Percentiles rank a stretch among this genome's conserved stretches.
Conservation (phyloP, 2,888 invertebrate genomes). For the Acrobasis repandana region DNA sequence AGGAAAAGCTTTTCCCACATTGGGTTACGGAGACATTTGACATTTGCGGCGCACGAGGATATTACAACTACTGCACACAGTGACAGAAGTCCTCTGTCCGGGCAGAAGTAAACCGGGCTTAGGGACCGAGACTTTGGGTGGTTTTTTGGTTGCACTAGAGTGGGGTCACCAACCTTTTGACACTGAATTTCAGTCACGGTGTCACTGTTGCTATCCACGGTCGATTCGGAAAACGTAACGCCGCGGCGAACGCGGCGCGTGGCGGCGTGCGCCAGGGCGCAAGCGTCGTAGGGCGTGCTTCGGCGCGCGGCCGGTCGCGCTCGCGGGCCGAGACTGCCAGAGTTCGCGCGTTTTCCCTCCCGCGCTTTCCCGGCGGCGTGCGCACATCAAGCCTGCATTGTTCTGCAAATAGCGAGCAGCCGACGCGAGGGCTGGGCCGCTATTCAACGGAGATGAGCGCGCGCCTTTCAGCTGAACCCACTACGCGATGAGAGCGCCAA, state of each 20-base stretch:
- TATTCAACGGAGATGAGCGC: slow-evolving; percentile 60
- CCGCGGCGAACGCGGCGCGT: slow-evolving; percentile 75
- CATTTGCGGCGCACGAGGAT: slow-evolving; percentile 64
- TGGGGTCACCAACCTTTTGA: slow-evolving; percentile 80
- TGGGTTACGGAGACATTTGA: slow-evolving; percentile 47
- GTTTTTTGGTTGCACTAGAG: slow-evolving; percentile 57
- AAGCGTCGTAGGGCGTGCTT: slow-evolving; percentile 58
- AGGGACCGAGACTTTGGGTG: slow-evolving; percentile 48
- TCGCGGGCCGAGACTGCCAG: slow-evolving; percentile 72
- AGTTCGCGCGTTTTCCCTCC: slow-evolving; percentile 70
- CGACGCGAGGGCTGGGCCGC: slow-evolving; percentile 66
- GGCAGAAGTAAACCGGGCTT: slow-evolving; percentile 43
- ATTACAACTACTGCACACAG: slow-evolving; percentile 43
- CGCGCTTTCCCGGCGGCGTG: slow-evolving; percentile 79
- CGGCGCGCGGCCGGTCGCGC: slow-evolving; percentile 78
- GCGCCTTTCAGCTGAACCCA: slow-evolving; percentile 54
- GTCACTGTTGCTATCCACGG: slow-evolving; percentile 68
- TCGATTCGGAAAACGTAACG: slow-evolving; percentile 79
- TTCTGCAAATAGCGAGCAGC: slow-evolving; percentile 74
- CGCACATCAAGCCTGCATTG: slow-evolving; percentile 80
- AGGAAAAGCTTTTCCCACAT: not conserved
- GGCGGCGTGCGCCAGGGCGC: slow-evolving; percentile 78
- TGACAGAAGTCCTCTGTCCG: slow-evolving; percentile 43
- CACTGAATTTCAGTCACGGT: slow-evolving; percentile 77
- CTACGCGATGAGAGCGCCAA: slow-evolving; percentile 46